Base-by-base conservation (phyloP, 2,888 invertebrate species). In the Dynastes maya region DNA sequence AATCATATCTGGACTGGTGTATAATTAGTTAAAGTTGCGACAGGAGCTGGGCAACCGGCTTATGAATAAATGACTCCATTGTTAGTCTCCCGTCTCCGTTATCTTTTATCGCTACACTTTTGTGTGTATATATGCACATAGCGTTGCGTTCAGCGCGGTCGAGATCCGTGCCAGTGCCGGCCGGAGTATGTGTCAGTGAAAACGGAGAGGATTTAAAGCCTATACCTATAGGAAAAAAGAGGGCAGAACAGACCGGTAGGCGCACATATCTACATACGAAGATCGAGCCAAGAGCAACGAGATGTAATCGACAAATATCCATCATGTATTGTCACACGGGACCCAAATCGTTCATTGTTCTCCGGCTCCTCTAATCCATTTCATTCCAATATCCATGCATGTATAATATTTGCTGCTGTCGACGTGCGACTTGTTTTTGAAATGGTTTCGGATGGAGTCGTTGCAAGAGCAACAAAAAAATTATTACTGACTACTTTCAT, bases 271-370 rank as follows among this genome's bases (percentile, higher is more conserved):
- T 22, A 32, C 13, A 45, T 74, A 63, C 45, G 72, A 58, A 49
- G 61, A 74, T 68, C 68, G 55, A 49, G 40, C 49, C 16, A 8
- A 61, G 37, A 40, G 32, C 72, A 11, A 82, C 55, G 85, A 87
- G 87, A 88, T 88, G 85, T 82, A 84, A 87, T 88, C 88, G 53
- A 86, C 84, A 85, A 84, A 85, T 85, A 88, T 88, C 88, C 87
- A 88, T 88, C 88, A 88, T 88, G 88, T 88, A 88, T 88, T 88
- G 88, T 88, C 88, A 88, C 88, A 86, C 86, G 84, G 85, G 82
- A 77, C 83, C 84, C 85, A 87, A 85, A 88, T 88, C 88, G 86
- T 85, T 88, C 88, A 88, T 88, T 88, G 88, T 88, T 88, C 86
- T 86, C 45, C 45, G 11, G 58, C 82, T 83, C 75, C 85, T 86